Evolutionary conservation across 2,888 invertebrate species (phyloP), one percentile per base, ranked within the genome.

Genomic region (Cheilosia grossa): DNA sequence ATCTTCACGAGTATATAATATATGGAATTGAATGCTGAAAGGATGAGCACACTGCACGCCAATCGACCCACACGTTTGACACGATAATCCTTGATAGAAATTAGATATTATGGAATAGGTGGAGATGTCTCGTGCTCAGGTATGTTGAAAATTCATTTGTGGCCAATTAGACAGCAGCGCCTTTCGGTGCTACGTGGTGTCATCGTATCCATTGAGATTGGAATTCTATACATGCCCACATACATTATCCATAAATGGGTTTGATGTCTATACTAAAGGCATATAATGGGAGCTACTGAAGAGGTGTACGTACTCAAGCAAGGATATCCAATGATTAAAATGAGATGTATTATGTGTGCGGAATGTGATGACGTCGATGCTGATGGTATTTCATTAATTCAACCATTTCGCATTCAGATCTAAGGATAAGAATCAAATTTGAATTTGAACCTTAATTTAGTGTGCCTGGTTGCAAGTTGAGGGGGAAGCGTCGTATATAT

Each of bases 1-100:
- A 85, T 81, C 81, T 63, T 56, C 81, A 75, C 72, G 70, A 67
- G 49, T 75, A 56, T 54, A 54, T 81, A 70, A 70, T 66, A 56
- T 72, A 61, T 72, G 75, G 72, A 70, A 70, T 85, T 66, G 59
- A 27, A 74, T 73, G 66, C 69, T 54, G 63, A 66, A 67, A 70
- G 70, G 72, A 61, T 74, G n/a, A 40, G 21, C n/a, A 17, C 66
- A 51, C 5, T 49, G 21, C 10, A 27, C 53, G 37, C 1, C 42
- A n/a, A 33, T 24, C 21, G 13, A 44, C n/a, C 17, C 9, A 47
- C 13, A 47, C n/a, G 40, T 47, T 70, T 40, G 44, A 37, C 40
- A 56, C 44, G 69, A 69, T 77, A 77, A 49, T 63, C 33, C 33
- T 49, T 49, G 47, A 13, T 17, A 17, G 33, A 19, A 64, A 56